Evolutionary conservation across 2,888 invertebrate genomes (phyloP), one percentile per base, ranked within the genome.

Genomic region (Leuctra nigra): DNA sequence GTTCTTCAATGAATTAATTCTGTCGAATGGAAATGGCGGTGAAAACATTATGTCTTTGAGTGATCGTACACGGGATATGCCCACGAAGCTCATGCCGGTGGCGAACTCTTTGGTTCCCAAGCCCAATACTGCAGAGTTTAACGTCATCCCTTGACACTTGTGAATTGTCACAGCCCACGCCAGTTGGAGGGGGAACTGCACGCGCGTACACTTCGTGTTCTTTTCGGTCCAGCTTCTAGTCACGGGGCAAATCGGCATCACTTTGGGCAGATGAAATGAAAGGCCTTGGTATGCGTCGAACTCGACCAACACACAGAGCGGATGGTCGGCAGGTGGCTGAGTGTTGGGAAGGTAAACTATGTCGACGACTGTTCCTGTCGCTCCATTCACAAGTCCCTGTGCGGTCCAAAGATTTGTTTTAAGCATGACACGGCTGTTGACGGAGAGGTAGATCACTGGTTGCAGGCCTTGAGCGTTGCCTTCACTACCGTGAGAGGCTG

Each of bases 331-430:
- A 7, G 48, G 48, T 48, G 48, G 48, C 20, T 25, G 25, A 14
- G 48, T 48, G 48, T 48, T 2, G 3, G 46, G 46, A 3, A 24
- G 6, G 29, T 48, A 48, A 1, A 48, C 20, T 2, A 48, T 48
- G 16, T 48, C 48, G 22, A 22, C 23, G 9, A 48, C 29, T 6
- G 48, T 48, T n/a, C 48, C 48, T 13, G 48, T 48, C n/a, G 48
- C 48, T n/a, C 25, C 48, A 16, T 48, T 48, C 14, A 29, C 48
- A 4, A 48, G 29, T 9, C 48, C 48, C 6, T 29, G 25, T 48
- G 25, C 2, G 1, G 48, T 48, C 48, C 48, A 48, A n/a, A 48
- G 48, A 14, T 48, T 48, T 1, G 48, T n/a, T 29, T 33, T 7
- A n/a, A 48, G 24, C 46, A 46, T 46, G 9, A 46, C 46, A 6